Percentiles rank a stretch among this genome's conserved stretches.
phyloP scores from a whole-genome alignment of 2,888 invertebrate species.

The Lochmaea crataegi region DNA sequence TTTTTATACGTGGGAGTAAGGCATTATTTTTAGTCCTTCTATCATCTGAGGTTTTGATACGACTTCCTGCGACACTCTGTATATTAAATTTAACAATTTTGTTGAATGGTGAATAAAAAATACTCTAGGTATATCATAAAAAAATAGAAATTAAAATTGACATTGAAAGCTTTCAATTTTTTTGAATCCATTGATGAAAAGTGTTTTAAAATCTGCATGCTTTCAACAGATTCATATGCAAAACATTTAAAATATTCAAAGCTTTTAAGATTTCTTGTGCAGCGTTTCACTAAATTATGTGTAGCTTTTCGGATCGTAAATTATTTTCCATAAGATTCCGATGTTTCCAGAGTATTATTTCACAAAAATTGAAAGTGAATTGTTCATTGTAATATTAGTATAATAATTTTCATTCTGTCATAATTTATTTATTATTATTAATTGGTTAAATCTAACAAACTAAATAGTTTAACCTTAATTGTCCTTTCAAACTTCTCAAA shows the following conservation, averaged over 20 bases:
- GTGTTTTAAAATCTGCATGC: slow-evolving; percentile 10
- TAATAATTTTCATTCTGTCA: background rate
- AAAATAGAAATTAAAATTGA: too few species aligned
- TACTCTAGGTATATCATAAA: too few species aligned
- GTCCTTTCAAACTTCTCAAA: background rate
- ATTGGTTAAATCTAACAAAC: background rate
- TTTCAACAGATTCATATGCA: slow-evolving; percentile 10
- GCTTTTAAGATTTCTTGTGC: slow-evolving; percentile 16
- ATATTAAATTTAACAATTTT: too few species aligned
- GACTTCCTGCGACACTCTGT: too few species aligned
- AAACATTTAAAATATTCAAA: slow-evolving; percentile 21
- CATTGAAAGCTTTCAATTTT: too few species aligned
- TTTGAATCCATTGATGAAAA: slow-evolving; percentile 20
- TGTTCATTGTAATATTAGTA: background rate
- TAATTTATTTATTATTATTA: too few species aligned
- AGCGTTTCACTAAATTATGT: slow-evolving; percentile 9
- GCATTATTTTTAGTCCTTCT: too few species aligned
- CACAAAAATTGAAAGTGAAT: background rate
- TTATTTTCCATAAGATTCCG: slow-evolving; percentile 2
- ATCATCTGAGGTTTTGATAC: too few species aligned
- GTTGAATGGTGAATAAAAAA: too few species aligned
- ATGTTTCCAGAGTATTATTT: slow-evolving; percentile 3
- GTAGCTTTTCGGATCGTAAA: slow-evolving; percentile 6
- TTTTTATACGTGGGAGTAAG: too few species aligned
- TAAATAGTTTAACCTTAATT: background rate